Conservation (phyloP, 2,888 invertebrate genomes). For the Serripes groenlandicus region DNA sequence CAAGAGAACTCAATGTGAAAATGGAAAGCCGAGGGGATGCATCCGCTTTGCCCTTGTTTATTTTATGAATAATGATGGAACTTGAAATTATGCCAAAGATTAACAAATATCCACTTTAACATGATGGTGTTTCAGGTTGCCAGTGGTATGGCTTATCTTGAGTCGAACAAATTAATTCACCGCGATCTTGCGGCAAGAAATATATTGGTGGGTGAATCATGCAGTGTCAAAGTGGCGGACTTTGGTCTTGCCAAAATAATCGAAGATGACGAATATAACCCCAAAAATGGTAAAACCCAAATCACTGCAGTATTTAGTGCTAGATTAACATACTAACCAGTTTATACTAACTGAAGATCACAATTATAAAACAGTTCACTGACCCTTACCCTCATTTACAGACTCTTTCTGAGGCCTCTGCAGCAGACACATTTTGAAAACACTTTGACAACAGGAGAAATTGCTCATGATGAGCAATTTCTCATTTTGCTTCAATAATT, state of each 20-base stretch:
- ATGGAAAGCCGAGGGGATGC: no score
- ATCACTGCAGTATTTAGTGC: not conserved
- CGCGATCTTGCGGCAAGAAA: slow-evolving; percentile 86
- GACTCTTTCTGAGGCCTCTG: no score
- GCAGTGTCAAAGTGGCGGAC: slow-evolving; percentile 94
- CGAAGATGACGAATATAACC: slow-evolving; percentile 99
- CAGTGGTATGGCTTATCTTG: slow-evolving; percentile 91
- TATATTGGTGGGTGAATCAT: slow-evolving; percentile 87
- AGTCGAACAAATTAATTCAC: slow-evolving; percentile 97
- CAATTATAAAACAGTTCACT: not conserved
- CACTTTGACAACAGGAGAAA: not conserved
- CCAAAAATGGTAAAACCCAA: slow-evolving; percentile 84
- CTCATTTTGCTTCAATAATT: not conserved
- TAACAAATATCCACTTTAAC: no score
- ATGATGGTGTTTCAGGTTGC: slow-evolving; percentile 86
- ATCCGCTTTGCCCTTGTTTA: no score
- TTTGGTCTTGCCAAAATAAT: slow-evolving; percentile 99
- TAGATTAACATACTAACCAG: not conserved
- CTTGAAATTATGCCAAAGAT: no score
- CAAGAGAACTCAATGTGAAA: no score
- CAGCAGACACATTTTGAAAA: no score
- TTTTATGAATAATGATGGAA: no score
- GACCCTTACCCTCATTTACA: no score
- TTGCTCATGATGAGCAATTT: not conserved
- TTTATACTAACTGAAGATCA: not conserved